Percentiles rank a stretch among this genome's conserved stretches.
Conservation (phyloP, 2,797 vertebrate genomes). For the Sphenodon punctatus region DNA sequence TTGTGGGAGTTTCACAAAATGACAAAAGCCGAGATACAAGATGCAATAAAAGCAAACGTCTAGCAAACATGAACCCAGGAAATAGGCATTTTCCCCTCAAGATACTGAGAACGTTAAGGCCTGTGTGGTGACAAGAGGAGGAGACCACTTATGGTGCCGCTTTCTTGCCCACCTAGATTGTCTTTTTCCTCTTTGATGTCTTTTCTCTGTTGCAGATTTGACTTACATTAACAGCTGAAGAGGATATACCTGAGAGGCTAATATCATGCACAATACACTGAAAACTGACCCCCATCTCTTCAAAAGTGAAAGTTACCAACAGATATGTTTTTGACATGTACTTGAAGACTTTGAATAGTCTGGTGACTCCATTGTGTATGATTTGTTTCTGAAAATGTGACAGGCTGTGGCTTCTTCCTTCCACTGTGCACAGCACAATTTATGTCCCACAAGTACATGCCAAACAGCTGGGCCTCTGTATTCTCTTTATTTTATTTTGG, state of each 20-base stretch:
- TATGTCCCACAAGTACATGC: not conserved
- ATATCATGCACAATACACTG: not conserved
- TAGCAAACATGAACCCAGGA: constrained; percentile 40
- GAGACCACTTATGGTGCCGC: not conserved
- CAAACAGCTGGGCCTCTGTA: constrained; percentile 26
- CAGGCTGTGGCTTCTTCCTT: constrained; percentile 43
- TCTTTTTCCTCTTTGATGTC: not conserved
- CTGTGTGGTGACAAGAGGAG: not conserved
- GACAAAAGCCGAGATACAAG: constrained; percentile 49
- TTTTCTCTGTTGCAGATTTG: not conserved
- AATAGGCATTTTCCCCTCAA: constrained; percentile 61
- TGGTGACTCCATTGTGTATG: constrained; percentile 49
- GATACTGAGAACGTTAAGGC: constrained; percentile 24
- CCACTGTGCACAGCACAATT: constrained; percentile 44
- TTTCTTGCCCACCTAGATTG: not conserved
- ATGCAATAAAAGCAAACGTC: constrained; percentile 53
- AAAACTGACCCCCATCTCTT: not conserved
- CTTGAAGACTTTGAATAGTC: not conserved
- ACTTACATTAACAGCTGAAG: not conserved
- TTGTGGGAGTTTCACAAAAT: constrained; percentile 51
- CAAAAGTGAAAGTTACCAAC: not conserved
- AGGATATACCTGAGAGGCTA: not conserved
- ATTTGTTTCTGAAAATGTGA: constrained; percentile 38
- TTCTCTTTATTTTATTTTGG: constrained; percentile 19
- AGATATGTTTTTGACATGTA: not conserved